Conservation (phyloP, 2,888 invertebrate species). For the Ophion costatus region DNA sequence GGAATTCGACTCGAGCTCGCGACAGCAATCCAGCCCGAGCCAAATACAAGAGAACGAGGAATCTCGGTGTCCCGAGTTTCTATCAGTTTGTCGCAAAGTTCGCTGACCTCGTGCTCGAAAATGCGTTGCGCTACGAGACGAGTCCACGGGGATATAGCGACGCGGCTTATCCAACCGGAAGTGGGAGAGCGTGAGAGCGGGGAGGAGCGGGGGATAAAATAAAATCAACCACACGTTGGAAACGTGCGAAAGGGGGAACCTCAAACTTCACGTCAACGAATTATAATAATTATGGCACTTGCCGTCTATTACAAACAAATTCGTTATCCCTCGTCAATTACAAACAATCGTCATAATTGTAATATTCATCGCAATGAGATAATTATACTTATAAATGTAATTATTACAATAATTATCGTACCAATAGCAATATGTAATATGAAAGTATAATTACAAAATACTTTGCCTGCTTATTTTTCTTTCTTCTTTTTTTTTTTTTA, state of each 20-base stretch:
- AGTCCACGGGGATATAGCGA: slow-evolving; percentile 12
- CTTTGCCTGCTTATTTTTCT: slow-evolving; percentile 69
- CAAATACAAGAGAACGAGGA: slow-evolving; percentile 42
- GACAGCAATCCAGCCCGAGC: neutral
- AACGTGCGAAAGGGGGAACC: neutral
- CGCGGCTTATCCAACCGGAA: neutral
- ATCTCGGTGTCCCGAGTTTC: slow-evolving; percentile 31
- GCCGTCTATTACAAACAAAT: slow-evolving; percentile 82
- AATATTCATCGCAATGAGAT: slow-evolving; percentile 52
- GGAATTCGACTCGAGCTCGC: slow-evolving; percentile 1
- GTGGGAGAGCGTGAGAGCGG: neutral
- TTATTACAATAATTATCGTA: slow-evolving; percentile 63
- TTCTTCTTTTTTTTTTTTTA: neutral
- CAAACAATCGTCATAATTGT: slow-evolving; percentile 77
- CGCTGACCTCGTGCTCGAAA: slow-evolving; percentile 41
- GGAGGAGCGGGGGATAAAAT: neutral
- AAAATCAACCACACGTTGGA: neutral
- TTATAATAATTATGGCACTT: slow-evolving; percentile 79
- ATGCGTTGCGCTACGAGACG: slow-evolving; percentile 42
- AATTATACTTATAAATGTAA: slow-evolving; percentile 68
- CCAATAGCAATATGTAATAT: slow-evolving; percentile 54
- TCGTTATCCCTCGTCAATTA: slow-evolving; percentile 78
- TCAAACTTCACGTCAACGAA: neutral
- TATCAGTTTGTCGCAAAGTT: slow-evolving; percentile 60
- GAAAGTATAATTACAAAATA: slow-evolving; percentile 78